A percentile compares a stretch with the other conserved stretches of the same genome.
These are phyloP conservation scores for Cyanoderma ruficeps DNA, from an alignment of 2,113 vertebrate species.

Conservation along the genomic window DNA sequence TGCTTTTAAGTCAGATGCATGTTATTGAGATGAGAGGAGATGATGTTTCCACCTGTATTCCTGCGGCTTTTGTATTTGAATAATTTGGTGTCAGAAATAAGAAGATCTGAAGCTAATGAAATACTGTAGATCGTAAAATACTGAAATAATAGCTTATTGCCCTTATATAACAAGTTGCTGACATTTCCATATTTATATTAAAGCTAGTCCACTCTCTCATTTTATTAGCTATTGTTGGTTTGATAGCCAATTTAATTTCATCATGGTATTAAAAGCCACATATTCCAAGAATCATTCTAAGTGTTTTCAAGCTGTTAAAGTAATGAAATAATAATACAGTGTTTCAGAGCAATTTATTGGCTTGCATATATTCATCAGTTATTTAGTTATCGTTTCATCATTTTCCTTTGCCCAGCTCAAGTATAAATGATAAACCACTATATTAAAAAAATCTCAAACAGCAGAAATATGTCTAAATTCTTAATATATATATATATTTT, in stretches of 20 bases:
- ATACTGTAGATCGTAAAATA: not conserved
- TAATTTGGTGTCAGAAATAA: not conserved
- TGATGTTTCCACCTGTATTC: not conserved
- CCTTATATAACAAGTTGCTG: slow-evolving; percentile 5
- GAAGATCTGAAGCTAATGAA: slow-evolving; percentile 18
- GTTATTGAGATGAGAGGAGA: not conserved
- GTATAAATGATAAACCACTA: not conserved
- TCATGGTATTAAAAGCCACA: slow-evolving; percentile 45
- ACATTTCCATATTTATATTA: slow-evolving; percentile 55
- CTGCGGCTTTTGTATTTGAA: not conserved
- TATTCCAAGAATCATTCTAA: slow-evolving; percentile 39
- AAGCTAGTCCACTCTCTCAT: slow-evolving; percentile 33
- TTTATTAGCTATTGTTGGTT: slow-evolving; percentile 50
- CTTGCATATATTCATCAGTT: not conserved
- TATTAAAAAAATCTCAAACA: not conserved
- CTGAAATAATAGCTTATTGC: slow-evolving; percentile 13
- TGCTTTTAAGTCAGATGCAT: not conserved
- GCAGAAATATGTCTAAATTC: not conserved
- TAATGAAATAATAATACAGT: slow-evolving; percentile 55
- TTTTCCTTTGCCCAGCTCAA: not conserved
- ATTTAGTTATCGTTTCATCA: not conserved
- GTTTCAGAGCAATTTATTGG: slow-evolving; percentile 31
- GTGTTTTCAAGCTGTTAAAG: slow-evolving; percentile 40
- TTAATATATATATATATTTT: not conserved
- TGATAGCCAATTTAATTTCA: slow-evolving; percentile 63